Percentiles rank a stretch among this genome's conserved stretches.
These are phyloP conservation scores for Xenentodon cancila DNA, from an alignment of 2,797 vertebrate genomes.

Conservation along the genomic window DNA sequence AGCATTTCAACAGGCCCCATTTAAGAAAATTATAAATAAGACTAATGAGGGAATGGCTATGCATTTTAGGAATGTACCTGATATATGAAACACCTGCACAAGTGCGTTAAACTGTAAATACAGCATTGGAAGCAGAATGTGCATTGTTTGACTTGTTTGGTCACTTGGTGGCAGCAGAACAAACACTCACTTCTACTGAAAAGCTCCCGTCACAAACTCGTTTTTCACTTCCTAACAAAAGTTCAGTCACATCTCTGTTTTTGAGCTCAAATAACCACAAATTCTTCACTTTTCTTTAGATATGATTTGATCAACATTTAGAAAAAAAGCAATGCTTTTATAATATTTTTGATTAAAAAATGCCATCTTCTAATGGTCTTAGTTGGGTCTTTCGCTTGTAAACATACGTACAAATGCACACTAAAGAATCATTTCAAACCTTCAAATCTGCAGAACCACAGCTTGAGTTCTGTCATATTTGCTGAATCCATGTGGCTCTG, in stretches of 20 bases:
- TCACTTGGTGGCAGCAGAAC: slow-evolving; percentile 19
- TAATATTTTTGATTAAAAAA: too few species aligned
- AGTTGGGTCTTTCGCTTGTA: too few species aligned
- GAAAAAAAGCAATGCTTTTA: too few species aligned
- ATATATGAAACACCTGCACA: too few species aligned
- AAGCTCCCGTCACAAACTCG: background rate
- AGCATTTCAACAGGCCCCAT: too few species aligned
- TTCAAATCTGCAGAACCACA: too few species aligned
- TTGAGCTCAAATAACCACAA: background rate
- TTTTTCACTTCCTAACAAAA: background rate
- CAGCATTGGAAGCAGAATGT: background rate
- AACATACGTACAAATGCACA: too few species aligned
- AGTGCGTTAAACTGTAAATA: too few species aligned
- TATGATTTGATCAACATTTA: too few species aligned
- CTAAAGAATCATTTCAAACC: too few species aligned
- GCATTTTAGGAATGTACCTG: background rate
- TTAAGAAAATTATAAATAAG: too few species aligned
- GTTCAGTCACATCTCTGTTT: background rate
- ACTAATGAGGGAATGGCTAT: background rate
- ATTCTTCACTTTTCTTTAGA: background rate
- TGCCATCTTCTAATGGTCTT: too few species aligned
- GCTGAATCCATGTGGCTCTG: background rate
- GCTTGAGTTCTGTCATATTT: background rate
- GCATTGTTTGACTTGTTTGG: background rate
- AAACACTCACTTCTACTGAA: background rate